These are phyloP conservation scores for Anodontia alba DNA, from an alignment of 2,888 invertebrate genomes.

Conservation along the genomic window DNA sequence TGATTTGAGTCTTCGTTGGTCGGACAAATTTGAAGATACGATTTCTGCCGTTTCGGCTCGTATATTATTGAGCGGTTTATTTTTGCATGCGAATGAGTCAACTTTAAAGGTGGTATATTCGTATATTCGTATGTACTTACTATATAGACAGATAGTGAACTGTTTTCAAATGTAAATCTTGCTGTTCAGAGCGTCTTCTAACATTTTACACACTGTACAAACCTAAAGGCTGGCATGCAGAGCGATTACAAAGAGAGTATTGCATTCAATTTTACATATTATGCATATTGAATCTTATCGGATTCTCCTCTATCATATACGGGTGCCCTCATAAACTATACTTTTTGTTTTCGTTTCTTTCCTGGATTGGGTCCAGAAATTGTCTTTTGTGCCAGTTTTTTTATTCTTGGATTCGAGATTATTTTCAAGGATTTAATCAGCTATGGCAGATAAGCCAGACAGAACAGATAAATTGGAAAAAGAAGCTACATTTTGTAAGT, in stretches of 20 bases:
- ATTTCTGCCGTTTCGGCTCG: too few species aligned
- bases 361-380: neutral
- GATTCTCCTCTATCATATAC: neutral
- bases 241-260: neutral
- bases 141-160: neutral
- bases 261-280: neutral
- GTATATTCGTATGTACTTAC: neutral
- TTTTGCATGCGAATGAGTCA: slow-evolving; percentile 1
- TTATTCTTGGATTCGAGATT: slow-evolving; percentile 9
- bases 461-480: slow-evolving; percentile 32
- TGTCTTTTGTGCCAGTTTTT: neutral
- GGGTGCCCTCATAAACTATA: slow-evolving; percentile 14
- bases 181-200: neutral
- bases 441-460: slow-evolving; percentile 36
- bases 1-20: too few species aligned
- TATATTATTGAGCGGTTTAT: neutral
- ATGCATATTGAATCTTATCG: neutral
- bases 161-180: slow-evolving; percentile 6
- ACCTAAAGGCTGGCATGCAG: neutral
- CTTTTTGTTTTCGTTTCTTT: neutral
- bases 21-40: too few species aligned
- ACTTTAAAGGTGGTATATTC: slow-evolving; percentile 7
- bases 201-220: neutral
- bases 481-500: slow-evolving; percentile 56
- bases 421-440: slow-evolving; percentile 19